Evolutionary conservation across 2,113 vertebrate genomes (phyloP), one percentile per base, ranked within the genome.

Genomic region (Potamarius usumacintae): DNA sequence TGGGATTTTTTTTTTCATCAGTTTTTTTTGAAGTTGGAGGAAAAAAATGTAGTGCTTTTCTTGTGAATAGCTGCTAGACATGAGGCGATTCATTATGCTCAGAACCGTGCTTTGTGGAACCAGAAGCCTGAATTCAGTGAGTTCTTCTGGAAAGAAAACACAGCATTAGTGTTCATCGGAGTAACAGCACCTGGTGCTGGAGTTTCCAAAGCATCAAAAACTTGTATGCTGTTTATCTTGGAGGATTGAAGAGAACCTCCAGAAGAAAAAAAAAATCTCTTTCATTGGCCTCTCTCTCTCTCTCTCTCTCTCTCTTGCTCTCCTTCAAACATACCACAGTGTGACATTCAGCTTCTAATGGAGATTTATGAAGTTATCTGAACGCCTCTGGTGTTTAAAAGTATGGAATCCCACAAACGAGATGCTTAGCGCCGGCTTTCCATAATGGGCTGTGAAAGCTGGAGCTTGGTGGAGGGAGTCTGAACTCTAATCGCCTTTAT

Each of bases 401-500:
- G 90, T 85, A 86, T 87, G 86, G 90, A 84, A 91, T 90, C 84
- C 89, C 86, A 85, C 86, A 94, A 92, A 91, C 34, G 84, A 93
- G 91, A 91, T 88, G 62, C 89, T 87, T 88, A 89, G 74, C 34
- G 77, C 76, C 8, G 53, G 85, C 86, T 89, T 85, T 89, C 72
- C 79, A 91, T 91, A 91, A 91, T 94, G 89, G 86, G 88, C 92
- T 90, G 89, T 91, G 90, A 90, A 89, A 81, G 93, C 89, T 87
- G 85, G 90, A 85, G 77, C 90, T 76, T 89, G 89, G 91, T 92
- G 85, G 52, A 80, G 85, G 90, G 87, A 93, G 90, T 90, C 87
- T 93, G 90, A 93, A 93, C 92, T 92, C 91, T 93, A 94, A 94
- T 94, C 94, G 93, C 72, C 86, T 87, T 87, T 88, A 82, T 86